Evolutionary conservation across 2,888 invertebrate species (phyloP), one percentile per base, ranked within the genome.

Genomic region (Cyclophora albipunctata): DNA sequence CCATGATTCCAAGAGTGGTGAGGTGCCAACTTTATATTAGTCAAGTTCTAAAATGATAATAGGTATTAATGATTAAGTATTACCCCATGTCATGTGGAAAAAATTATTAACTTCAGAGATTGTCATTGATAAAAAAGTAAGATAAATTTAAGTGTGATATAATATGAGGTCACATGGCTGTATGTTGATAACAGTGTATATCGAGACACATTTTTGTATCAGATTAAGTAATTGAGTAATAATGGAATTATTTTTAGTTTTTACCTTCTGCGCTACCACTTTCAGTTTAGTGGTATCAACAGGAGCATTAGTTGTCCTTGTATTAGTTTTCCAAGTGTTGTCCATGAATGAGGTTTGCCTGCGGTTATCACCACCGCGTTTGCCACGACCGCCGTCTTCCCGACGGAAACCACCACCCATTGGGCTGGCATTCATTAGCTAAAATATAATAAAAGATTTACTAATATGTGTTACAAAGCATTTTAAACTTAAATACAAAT

Each of bases 331-430:
- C 84, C 81, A 86, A 48, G 65, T 77, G 64, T 68, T 80, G 58
- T 75, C 82, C 65, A 71, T 76, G 61, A 75, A 76, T 3, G 72
- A 51, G 60, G 78, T 71, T 50, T 80, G 82, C 34, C 84, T 70
- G 34, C 84, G 80, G n/a, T 74, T 69, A 5, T 85, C 84, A 5
- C 84, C 83, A 34, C 85, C 82, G n/a, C 85, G 80, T 53, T 81
- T 83, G 42, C 83, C 78, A 42, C 78, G 84, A 34, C 85, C 81
- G 5, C 92, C 89, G 41, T 92, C 92, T 52, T 93, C 93, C 54
- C 91, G 91, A 44, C 92, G 89, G 35, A 90, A 90, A 34, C 75
- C 74, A 2, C 63, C 52, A 4, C 77, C 75, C 64, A 78, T 74
- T 1, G 83, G 73, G 40, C 46, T 48, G 2, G 87, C 67, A 66